Conservation (phyloP, 2,797 vertebrate species). For the Acridotheres tristis region DNA sequence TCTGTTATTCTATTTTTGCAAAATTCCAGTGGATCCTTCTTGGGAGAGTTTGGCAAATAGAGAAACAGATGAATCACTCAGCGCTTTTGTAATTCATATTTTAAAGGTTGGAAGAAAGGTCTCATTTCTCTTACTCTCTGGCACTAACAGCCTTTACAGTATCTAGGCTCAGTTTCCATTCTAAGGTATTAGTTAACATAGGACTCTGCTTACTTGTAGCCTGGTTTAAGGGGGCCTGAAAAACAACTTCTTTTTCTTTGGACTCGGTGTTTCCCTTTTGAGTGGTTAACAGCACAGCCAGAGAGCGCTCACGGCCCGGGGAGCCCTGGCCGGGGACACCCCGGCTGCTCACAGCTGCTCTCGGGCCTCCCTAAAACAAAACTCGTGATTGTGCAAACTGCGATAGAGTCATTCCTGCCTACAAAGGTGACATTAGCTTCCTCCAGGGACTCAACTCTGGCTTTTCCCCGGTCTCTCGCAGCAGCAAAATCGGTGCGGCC, state of each 20-base stretch:
- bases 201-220: too few relatives aligned
- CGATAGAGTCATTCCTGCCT: neutral
- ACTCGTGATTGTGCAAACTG: neutral
- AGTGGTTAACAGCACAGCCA: too few relatives aligned
- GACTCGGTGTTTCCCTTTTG: too few relatives aligned
- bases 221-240: too few relatives aligned
- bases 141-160: neutral
- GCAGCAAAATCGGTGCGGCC: neutral
- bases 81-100: neutral
- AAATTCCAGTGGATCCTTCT: neutral
- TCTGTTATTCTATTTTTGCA: neutral
- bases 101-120: neutral
- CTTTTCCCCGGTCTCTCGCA: neutral
- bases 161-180: neutral
- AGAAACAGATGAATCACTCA: neutral
- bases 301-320: too few relatives aligned
- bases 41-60: neutral
- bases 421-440: neutral
- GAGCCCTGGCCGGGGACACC: too few relatives aligned
- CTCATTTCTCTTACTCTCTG: neutral
- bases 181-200: neutral
- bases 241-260: too few relatives aligned
- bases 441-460: neutral
- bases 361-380: too few relatives aligned
- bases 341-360: neutral